Conservation (phyloP, 2,888 invertebrate genomes). For the Apotomis betuletana region DNA sequence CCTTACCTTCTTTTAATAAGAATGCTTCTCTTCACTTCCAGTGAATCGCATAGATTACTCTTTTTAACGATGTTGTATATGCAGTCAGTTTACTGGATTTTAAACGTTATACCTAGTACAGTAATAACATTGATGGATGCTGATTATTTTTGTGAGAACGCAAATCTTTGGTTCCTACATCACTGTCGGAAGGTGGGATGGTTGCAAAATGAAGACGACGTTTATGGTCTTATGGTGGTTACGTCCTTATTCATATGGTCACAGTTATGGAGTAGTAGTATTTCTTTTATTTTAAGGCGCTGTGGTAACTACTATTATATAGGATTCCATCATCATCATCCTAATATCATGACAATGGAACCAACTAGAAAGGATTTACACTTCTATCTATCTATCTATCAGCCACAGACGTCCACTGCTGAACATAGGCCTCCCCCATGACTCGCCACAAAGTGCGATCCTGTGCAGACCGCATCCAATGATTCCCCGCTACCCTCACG, state of each 20-base stretch:
- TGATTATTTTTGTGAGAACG: not conserved
- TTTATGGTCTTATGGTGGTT: not conserved
- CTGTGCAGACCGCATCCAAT: too few species aligned
- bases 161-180: not conserved
- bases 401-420: too few species aligned
- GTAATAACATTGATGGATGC: not conserved
- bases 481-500: too few species aligned
- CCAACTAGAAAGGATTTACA: too few species aligned
- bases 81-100: conserved; percentile 8
- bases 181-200: not conserved
- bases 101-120: not conserved
- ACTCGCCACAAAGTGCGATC: too few species aligned
- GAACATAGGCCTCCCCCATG: too few species aligned
- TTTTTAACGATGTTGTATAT: conserved; percentile 4
- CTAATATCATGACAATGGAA: too few species aligned
- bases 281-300: not conserved
- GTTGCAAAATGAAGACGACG: conserved; percentile 23
- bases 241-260: not conserved
- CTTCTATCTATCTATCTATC: too few species aligned
- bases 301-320: too few species aligned
- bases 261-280: not conserved
- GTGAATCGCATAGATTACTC: conserved; percentile 2
- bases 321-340: too few species aligned
- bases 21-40: not conserved
- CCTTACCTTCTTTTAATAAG: not conserved